A percentile compares a stretch with the other conserved stretches of the same genome.
phyloP scores from a whole-genome alignment of 2,113 vertebrate genomes.

The Xerus inauris region DNA sequence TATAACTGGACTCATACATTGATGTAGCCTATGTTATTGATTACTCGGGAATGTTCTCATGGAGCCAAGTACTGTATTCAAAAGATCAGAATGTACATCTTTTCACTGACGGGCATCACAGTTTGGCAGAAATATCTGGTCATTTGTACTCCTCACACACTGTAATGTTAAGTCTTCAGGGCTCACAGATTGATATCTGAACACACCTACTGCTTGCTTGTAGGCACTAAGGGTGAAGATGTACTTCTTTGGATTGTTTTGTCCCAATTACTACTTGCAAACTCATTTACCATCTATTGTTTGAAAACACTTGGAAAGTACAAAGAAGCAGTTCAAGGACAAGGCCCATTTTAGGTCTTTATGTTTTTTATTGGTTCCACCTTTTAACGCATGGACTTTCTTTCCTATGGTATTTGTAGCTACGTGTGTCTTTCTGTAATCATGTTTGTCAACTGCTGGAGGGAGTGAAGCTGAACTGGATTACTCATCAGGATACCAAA shows the following conservation, averaged over 20 bases:
- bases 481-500: not conserved
- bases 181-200: constrained; percentile 59
- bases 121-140: constrained; percentile 54
- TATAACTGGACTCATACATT: constrained; percentile 32
- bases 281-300: not conserved
- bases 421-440: not conserved
- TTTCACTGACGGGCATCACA: constrained; percentile 58
- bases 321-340: not conserved
- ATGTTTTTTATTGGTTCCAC: not conserved
- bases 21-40: not conserved
- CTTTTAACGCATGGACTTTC: not conserved
- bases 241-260: not conserved
- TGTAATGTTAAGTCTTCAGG: constrained; percentile 22
- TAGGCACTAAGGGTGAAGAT: constrained; percentile 1
- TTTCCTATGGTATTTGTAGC: not conserved
- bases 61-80: constrained; percentile 58
- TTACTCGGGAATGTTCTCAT: constrained; percentile 10
- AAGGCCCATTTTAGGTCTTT: not conserved
- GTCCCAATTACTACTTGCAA: constrained; percentile 21
- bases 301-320: not conserved
- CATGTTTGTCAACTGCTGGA: not conserved
- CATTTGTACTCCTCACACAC: constrained; percentile 56
- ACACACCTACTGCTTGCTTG: constrained; percentile 33
- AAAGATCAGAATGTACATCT: constrained; percentile 61
- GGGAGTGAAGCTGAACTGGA: not conserved